These are phyloP conservation scores for Bombus fervidus DNA, from an alignment of 1,140 invertebrate genomes.

Conservation along the genomic window DNA sequence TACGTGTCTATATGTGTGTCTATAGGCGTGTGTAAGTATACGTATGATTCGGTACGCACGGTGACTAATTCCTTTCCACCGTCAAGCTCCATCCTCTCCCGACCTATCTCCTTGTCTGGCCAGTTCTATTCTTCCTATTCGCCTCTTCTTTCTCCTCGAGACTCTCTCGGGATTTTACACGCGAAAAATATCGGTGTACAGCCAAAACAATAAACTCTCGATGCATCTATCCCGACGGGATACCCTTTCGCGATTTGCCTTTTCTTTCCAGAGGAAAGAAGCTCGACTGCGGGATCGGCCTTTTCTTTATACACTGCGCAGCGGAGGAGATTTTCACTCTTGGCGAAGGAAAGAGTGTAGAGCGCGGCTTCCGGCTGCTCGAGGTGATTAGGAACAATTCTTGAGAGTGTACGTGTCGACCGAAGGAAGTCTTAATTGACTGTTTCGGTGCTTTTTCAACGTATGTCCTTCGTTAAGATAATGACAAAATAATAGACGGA, in stretches of 20 bases:
- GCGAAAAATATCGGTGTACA: slow-evolving; percentile 40
- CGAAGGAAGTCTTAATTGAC: slow-evolving; percentile 48
- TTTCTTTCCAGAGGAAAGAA: background rate
- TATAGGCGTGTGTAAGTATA: background rate
- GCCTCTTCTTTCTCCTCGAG: background rate
- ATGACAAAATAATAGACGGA: slow-evolving; percentile 4
- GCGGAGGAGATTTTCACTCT: slow-evolving; percentile 21
- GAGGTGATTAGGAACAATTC: slow-evolving; percentile 10
- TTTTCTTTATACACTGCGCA: too few species aligned
- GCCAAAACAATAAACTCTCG: slow-evolving; percentile 37
- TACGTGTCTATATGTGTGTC: background rate
- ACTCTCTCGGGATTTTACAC: background rate
- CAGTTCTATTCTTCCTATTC: slow-evolving; percentile 10
- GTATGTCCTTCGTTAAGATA: slow-evolving; percentile 35
- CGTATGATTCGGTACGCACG: slow-evolving; percentile 30
- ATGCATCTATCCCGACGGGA: slow-evolving; percentile 30
- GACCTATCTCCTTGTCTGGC: slow-evolving; percentile 6
- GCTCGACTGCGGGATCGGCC: background rate
- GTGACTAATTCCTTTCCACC: slow-evolving; percentile 39
- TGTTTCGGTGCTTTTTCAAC: background rate
- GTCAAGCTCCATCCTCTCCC: background rate
- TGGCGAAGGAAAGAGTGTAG: background rate
- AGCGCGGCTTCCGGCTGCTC: slow-evolving; percentile 54
- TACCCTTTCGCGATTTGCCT: slow-evolving; percentile 18
- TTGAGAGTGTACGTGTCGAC: background rate